Evolutionary conservation across 2,113 vertebrate species (phyloP).

Genomic region (Xyrauchen texanus): DNA sequence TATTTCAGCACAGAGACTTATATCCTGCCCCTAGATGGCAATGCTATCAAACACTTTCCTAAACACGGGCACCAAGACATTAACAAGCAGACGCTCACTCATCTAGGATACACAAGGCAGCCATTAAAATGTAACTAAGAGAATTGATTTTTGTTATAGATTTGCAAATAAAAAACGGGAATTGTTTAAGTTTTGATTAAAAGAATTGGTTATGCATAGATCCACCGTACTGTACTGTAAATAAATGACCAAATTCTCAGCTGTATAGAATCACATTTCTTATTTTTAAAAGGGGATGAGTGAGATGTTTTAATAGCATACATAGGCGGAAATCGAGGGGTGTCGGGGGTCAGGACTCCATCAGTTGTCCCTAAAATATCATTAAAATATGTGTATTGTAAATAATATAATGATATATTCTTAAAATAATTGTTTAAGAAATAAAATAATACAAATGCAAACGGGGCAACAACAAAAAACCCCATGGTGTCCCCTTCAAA

Average conservation of each 20-base stretch:
- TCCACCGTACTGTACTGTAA: neutral
- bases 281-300: neutral
- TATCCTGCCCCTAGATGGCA: conserved; percentile 88
- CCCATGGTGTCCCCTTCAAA: too few species aligned
- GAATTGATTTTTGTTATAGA: conserved; percentile 88
- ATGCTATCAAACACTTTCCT: conserved; percentile 86
- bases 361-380: too few species aligned
- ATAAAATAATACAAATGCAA: too few species aligned
- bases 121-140: conserved; percentile 84
- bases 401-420: too few species aligned
- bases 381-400: too few species aligned
- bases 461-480: too few species aligned
- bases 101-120: conserved; percentile 80
- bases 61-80: conserved; percentile 77
- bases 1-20: conserved; percentile 81
- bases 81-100: conserved; percentile 75
- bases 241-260: neutral
- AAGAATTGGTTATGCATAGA: conserved; percentile 34
- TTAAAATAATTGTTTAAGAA: too few species aligned
- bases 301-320: too few species aligned
- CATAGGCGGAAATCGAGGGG: too few species aligned
- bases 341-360: too few species aligned
- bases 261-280: neutral
- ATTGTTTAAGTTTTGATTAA: conserved; percentile 73
- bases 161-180: conserved; percentile 85